Conservation (phyloP, 2,113 vertebrate species). For the Sorex fumeus region DNA sequence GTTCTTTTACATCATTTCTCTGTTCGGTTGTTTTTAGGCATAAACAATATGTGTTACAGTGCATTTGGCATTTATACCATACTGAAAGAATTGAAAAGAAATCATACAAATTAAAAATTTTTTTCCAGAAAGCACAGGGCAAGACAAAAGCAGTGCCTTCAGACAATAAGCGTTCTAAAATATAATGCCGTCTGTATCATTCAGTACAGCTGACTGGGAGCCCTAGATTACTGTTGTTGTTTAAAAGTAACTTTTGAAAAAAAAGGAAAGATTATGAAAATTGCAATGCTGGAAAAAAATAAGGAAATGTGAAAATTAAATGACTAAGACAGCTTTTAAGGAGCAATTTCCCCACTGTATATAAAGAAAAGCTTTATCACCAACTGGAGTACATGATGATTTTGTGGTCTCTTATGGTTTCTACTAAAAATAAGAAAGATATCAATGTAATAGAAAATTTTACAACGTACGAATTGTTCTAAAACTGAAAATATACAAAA, state of each 20-base stretch:
- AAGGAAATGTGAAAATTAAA: slow-evolving; percentile 44
- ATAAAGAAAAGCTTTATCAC: slow-evolving; percentile 66
- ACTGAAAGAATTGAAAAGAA: slow-evolving; percentile 83
- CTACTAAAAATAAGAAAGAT: slow-evolving; percentile 66
- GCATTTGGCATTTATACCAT: slow-evolving; percentile 87
- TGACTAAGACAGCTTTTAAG: slow-evolving; percentile 45
- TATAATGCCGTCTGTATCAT: slow-evolving; percentile 65
- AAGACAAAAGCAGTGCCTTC: slow-evolving; percentile 90
- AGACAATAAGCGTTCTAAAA: slow-evolving; percentile 87
- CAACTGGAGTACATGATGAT: slow-evolving; percentile 69
- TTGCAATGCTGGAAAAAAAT: slow-evolving; percentile 72
- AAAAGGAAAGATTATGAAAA: slow-evolving; percentile 80
- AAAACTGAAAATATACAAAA: slow-evolving; percentile 38
- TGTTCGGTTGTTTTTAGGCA: slow-evolving; percentile 84
- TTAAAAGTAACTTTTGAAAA: slow-evolving; percentile 82
- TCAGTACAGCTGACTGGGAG: slow-evolving; percentile 72
- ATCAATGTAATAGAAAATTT: slow-evolving; percentile 62
- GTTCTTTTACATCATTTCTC: slow-evolving; percentile 86
- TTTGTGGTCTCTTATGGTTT: slow-evolving; percentile 77
- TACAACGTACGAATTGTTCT: background rate
- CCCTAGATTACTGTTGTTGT: slow-evolving; percentile 79
- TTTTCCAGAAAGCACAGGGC: slow-evolving; percentile 87
- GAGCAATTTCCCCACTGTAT: slow-evolving; percentile 28
- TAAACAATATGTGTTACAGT: slow-evolving; percentile 83
- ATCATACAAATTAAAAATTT: slow-evolving; percentile 73